Percentiles rank a stretch among this genome's conserved stretches.
Conservation (phyloP, 2,113 vertebrate species). For the Chionomys nivalis region DNA sequence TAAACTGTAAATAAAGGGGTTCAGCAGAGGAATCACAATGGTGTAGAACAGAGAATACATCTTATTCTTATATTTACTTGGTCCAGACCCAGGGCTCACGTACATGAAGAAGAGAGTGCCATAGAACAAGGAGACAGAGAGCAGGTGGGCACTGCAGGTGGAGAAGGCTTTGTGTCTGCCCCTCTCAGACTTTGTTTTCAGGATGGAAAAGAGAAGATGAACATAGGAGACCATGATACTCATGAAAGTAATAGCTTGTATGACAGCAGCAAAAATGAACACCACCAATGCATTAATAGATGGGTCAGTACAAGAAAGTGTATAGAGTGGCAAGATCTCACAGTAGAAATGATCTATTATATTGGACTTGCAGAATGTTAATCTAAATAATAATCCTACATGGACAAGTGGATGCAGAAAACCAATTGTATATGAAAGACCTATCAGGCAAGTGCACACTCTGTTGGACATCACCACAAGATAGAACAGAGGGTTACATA, state of each 20-base stretch:
- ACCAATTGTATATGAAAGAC: conserved; percentile 27
- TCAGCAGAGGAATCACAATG: conserved; percentile 55
- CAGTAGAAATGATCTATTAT: conserved; percentile 70
- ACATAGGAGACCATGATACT: conserved; percentile 62
- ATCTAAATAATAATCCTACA: conserved; percentile 57
- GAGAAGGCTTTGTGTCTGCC: conserved; percentile 68
- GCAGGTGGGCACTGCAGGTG: conserved; percentile 59
- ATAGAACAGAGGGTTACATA: conserved; percentile 68
- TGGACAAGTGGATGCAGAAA: conserved; percentile 60
- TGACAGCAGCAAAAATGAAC: conserved; percentile 52
- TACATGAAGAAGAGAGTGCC: conserved; percentile 69
- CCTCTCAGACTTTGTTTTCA: conserved; percentile 53
- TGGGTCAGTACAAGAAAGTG: conserved; percentile 69
- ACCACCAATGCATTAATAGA: conserved; percentile 56
- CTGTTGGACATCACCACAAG: conserved; percentile 63
- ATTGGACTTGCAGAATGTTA: conserved; percentile 68
- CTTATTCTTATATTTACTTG: conserved; percentile 54
- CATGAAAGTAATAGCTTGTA: conserved; percentile 41
- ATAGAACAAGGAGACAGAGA: conserved; percentile 71
- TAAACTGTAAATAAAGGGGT: conserved; percentile 65
- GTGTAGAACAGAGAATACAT: conserved; percentile 63
- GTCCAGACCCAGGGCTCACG: conserved; percentile 31
- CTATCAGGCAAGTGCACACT: conserved; percentile 49
- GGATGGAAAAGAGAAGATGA: conserved; percentile 46
- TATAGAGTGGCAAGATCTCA: conserved; percentile 66